Evolutionary conservation across 2,113 vertebrate species (phyloP), one percentile per base, ranked within the genome.

Genomic region (Phyllopteryx taeniolatus): DNA sequence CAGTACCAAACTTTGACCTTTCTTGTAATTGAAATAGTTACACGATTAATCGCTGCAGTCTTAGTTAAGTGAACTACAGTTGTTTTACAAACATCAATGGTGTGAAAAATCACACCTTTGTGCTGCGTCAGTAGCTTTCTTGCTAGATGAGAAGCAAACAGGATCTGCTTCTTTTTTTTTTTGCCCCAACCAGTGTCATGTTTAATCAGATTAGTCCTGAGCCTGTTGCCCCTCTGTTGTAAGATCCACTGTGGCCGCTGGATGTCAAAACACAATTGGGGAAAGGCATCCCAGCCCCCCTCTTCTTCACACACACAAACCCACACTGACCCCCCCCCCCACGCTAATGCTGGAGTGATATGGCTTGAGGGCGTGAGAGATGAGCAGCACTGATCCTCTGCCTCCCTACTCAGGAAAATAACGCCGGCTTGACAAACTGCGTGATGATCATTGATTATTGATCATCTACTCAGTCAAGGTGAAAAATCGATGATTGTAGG

Each of bases 151-250:
- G 49, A 72, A 35, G 51, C 13, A 71, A 80, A 77, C 44, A 54
- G 27, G n/a, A 61, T 79, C 61, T 43, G 47, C 64, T 81, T 68
- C 57, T 11, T 19, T 62, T 42, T 19, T 9, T 8, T 6, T 0
- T 12, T 2, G 57, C 64, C 68, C 39, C 69, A 59, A 43, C 72
- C 63, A 77, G 14, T 59, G 84, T 70, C 54, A 57, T 56, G 63
- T 79, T 87, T 85, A 87, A 88, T 87, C 78, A 72, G 84, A 91
- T 88, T 83, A 84, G 70, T 81, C 72, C 72, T 69, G 72, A 77
- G 78, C 70, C 27, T 70, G 63, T 77, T 82, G 65, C 68, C 54
- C 63, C 75, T 73, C 7, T 72, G 44, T 22, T 46, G 42, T 59
- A 53, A 71, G 71, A 73, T 35, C 76, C 67, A 54, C 68, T 61